A percentile compares a stretch with the other conserved stretches of the same genome.
Evolutionary conservation across 2,113 vertebrate species (phyloP).

Genomic region (Eolophus roseicapilla): DNA sequence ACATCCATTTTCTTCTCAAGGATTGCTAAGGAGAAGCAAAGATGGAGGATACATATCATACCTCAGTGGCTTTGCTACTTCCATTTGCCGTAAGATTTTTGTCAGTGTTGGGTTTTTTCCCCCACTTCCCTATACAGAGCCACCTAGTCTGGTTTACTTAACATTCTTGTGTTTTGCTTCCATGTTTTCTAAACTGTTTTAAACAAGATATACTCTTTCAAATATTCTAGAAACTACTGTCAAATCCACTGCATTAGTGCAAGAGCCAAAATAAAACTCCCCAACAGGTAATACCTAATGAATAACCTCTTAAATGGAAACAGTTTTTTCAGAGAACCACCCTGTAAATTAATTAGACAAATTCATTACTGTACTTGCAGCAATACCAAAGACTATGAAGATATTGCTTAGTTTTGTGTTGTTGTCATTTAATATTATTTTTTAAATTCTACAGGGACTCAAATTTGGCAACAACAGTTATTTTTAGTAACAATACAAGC

Average conservation of each 20-base stretch:
- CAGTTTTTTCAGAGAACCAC: neutral
- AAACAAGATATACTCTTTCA: neutral
- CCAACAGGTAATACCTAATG: neutral
- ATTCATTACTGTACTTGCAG: neutral
- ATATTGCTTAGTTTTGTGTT: neutral
- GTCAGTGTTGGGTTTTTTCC: accelerated
- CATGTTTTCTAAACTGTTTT: neutral
- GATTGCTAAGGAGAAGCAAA: neutral
- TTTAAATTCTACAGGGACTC: neutral
- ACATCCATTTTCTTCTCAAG: neutral
- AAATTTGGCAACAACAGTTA: neutral
- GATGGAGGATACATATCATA: neutral
- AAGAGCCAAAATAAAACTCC: neutral
- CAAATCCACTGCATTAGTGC: neutral
- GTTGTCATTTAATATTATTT: neutral
- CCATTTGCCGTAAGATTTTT: neutral
- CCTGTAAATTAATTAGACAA: neutral
- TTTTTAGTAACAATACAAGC: neutral
- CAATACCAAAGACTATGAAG: neutral
- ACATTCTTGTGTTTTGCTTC: neutral
- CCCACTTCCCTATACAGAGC: neutral
- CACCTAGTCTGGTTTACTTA: neutral
- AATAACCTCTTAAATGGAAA: neutral
- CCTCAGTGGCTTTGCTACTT: neutral
- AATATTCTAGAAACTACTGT: neutral